Conservation (phyloP, 2,888 invertebrate species). For the Zelleria hepariella region DNA sequence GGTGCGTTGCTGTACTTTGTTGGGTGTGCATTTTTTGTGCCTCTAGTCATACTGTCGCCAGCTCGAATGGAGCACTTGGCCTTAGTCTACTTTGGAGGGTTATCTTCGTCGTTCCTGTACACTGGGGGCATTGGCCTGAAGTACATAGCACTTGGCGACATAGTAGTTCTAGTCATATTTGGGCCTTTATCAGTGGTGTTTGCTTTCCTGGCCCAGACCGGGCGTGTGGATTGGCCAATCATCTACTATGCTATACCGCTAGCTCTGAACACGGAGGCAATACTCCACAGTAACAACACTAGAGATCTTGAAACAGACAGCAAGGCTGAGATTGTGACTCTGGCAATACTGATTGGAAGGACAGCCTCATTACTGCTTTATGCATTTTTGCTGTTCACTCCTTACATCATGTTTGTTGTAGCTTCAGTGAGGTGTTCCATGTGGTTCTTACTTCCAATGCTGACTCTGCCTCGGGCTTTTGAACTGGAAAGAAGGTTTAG, state of each 20-base stretch:
- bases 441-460: conserved; percentile 90
- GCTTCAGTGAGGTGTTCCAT: conserved; percentile 86
- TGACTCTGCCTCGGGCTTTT: conserved; percentile 91
- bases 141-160: conserved; percentile 95
- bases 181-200: conserved; percentile 95
- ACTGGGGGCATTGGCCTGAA: conserved; percentile 97
- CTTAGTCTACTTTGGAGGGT: conserved; percentile 93
- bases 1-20: conserved; percentile 90
- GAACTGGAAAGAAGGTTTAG: conserved; percentile 91
- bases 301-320: conserved; percentile 91
- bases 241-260: conserved; percentile 95
- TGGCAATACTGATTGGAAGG: conserved; percentile 94
- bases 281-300: conserved; percentile 95
- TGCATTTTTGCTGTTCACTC: conserved; percentile 89
- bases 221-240: conserved; percentile 90
- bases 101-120: conserved; percentile 96
- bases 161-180: conserved; percentile 91
- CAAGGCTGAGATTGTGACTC: conserved; percentile 91
- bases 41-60: conserved; percentile 83
- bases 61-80: conserved; percentile 96
- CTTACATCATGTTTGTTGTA: conserved; percentile 91
- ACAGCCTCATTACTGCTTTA: conserved; percentile 93
- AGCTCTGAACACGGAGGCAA: conserved; percentile 95
- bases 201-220: conserved; percentile 94
- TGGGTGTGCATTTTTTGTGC: conserved; percentile 87